Percentiles rank a stretch among this genome's conserved stretches.
Evolutionary conservation across 1,140 invertebrate genomes (phyloP).

Genomic region (Propsilocerus akamusi): DNA sequence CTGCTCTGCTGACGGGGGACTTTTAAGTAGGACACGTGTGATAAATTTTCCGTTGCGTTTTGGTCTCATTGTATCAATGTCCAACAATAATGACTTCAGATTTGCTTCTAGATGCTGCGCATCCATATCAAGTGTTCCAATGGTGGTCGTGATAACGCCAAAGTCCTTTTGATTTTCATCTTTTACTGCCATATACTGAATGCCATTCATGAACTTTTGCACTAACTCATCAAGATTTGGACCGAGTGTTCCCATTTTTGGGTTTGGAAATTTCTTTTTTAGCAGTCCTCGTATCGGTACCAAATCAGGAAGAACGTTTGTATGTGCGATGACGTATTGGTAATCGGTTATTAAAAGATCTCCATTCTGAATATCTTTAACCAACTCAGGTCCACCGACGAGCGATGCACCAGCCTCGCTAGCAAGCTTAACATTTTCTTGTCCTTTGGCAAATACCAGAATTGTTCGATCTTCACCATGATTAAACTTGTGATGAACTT

Average conservation of each 20-base stretch:
- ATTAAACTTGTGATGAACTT: slow-evolving; percentile 43
- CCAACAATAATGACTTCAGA: slow-evolving; percentile 36
- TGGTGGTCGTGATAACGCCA: slow-evolving; percentile 37
- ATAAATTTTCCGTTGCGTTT: slow-evolving; percentile 45
- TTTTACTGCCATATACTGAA: slow-evolving; percentile 40
- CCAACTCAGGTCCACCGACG: slow-evolving; percentile 45
- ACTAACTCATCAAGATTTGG: slow-evolving; percentile 37
- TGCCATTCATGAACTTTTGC: slow-evolving; percentile 38
- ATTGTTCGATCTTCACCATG: slow-evolving; percentile 39
- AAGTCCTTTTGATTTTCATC: slow-evolving; percentile 48
- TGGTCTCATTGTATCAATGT: slow-evolving; percentile 37
- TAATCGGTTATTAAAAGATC: slow-evolving; percentile 46
- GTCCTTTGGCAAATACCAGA: slow-evolving; percentile 48
- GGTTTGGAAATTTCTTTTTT: slow-evolving; percentile 53
- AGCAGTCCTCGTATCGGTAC: slow-evolving; percentile 50
- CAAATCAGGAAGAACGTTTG: slow-evolving; percentile 56
- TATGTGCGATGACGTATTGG: slow-evolving; percentile 52
- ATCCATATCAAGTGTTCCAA: slow-evolving; percentile 56
- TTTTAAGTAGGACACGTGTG: slow-evolving; percentile 29
- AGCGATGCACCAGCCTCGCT: slow-evolving; percentile 43
- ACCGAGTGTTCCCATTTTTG: slow-evolving; percentile 44
- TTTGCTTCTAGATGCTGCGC: slow-evolving; percentile 48
- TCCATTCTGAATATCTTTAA: slow-evolving; percentile 55
- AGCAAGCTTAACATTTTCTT: slow-evolving; percentile 33
- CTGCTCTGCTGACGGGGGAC: slow-evolving; percentile 36